Base-by-base conservation (phyloP, 2,888 invertebrate species). In the Epirrita christyi region DNA sequence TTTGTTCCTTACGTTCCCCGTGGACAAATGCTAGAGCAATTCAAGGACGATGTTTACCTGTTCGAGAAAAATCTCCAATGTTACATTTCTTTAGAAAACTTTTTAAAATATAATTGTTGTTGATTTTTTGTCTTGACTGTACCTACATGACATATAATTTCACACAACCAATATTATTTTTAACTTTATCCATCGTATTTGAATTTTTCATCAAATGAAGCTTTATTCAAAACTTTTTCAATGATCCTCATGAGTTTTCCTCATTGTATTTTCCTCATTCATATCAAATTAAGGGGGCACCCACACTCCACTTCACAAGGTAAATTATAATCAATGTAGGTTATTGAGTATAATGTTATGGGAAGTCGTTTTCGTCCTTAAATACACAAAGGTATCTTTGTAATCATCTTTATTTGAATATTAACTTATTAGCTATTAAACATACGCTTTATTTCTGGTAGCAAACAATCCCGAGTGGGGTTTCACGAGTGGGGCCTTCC, bases 141-240 rank as follows among this genome's bases (percentile, higher is more conserved):
- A 4, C n/a, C n/a, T 34, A 36, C 36, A n/a, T 36, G 36, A 6
- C 36, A n/a, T 4, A 36, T n/a, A 1, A 36, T 11, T 36, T n/a
- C n/a, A 36, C 6, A n/a, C n/a, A 2, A n/a, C 10, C 6, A 2
- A 2, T 36, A 38, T 10, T n/a, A 8, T 13, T 1, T 38, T 8
- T 4, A 38, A 38, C 13, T 47, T 13, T 29, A 29, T 8, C 1
- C 41, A 41, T 29, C 27, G 11, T 41, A 29, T 41, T 49, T 29
- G 28, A 8, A 38, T 38, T 41, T 41, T 29, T 14, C 29, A 14
- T n/a, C 13, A 47, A 49, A 41, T 15, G 34, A 49, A 42, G 27
- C 42, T 34, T 11, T 11, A 34, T 27, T 36, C 43, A 28, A 28
- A 28, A 36, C 36, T 43, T 43, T 41, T 41, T 41, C 41, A 49